These are phyloP conservation scores for Tanypteryx hageni DNA, from an alignment of 2,888 invertebrate genomes.

Conservation along the genomic window DNA sequence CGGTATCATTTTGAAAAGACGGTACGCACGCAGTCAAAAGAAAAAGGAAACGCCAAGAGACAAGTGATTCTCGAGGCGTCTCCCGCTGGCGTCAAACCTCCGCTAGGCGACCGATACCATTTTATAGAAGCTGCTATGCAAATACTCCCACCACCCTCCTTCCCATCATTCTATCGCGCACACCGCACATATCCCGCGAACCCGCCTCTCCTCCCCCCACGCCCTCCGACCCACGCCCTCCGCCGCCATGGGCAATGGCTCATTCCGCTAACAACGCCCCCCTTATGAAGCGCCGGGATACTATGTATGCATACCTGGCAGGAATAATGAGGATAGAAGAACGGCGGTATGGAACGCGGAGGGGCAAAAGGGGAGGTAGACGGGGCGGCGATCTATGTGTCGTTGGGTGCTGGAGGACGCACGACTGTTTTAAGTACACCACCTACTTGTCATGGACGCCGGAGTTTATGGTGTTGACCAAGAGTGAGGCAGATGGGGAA, in stretches of 20 bases:
- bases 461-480: conserved; percentile 25
- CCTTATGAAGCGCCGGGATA: not conserved
- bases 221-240: not conserved
- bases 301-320: not conserved
- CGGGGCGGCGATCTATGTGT: not conserved
- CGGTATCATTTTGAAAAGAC: not conserved
- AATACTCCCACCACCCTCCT: not conserved
- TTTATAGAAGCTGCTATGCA: conserved; percentile 11
- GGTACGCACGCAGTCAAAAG: not conserved
- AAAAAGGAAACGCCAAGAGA: not conserved
- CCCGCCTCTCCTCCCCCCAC: not conserved
- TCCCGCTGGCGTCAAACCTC: not conserved
- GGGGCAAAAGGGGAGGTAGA: no score
- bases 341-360: not conserved
- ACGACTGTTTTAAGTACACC: conserved; percentile 2
- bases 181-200: no score
- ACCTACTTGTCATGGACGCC: not conserved
- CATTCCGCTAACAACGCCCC: not conserved
- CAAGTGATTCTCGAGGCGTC: not conserved
- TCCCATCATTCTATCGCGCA: not conserved
- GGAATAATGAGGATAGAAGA: not conserved
- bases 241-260: not conserved
- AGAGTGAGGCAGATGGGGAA: not conserved
- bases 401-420: not conserved
- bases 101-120: not conserved